A percentile compares a stretch with the other conserved stretches of the same genome.
These are phyloP conservation scores for Stenichneumon culpator DNA, from an alignment of 2,888 invertebrate species.

Conservation along the genomic window DNA sequence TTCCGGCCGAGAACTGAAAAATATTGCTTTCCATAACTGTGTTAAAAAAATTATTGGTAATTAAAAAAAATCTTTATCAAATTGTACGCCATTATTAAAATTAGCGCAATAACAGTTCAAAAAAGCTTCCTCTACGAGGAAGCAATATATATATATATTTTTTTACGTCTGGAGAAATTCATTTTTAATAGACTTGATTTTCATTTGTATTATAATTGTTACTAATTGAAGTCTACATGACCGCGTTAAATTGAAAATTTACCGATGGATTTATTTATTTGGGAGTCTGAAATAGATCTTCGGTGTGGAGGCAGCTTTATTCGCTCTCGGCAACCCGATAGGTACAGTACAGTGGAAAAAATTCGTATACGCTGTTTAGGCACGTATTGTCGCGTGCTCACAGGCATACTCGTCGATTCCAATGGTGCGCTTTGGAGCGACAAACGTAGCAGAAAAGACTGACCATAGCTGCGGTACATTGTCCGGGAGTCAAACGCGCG, in stretches of 20 bases:
- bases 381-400: constrained; percentile 20
- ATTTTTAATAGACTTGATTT: background rate
- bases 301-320: constrained; percentile 36
- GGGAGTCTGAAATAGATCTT: background rate
- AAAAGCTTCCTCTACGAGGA: too few species aligned
- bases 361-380: constrained; percentile 12
- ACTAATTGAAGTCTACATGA: background rate
- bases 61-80: background rate
- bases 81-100: background rate
- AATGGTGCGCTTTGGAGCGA: constrained; percentile 47
- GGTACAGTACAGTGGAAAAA: constrained; percentile 36
- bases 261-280: background rate
- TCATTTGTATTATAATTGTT: background rate
- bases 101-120: background rate
- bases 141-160: too few species aligned
- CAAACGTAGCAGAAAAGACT: constrained; percentile 40
- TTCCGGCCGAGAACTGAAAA: background rate
- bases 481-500: constrained; percentile 54
- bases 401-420: constrained; percentile 30
- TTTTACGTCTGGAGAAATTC: too few species aligned
- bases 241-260: background rate
- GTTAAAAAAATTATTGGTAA: too few species aligned
- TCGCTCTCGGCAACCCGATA: constrained; percentile 18
- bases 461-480: constrained; percentile 26
- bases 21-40: background rate